Base-by-base conservation (phyloP, 2,888 invertebrate species). In the Syrista parreyssii region DNA sequence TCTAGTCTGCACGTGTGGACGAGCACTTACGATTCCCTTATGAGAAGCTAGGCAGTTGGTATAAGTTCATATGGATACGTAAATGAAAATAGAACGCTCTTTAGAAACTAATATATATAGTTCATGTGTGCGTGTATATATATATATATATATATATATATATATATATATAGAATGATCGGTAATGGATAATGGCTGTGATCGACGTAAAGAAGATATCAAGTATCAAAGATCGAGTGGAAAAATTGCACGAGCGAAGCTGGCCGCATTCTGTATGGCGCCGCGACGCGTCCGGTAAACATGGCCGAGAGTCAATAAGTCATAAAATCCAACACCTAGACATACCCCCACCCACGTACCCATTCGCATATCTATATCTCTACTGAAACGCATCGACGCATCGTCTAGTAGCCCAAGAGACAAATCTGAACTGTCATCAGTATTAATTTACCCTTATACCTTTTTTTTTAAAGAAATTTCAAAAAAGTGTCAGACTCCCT, bases 301-400 rank as follows among this genome's bases (percentile, higher is more conserved):
- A 87, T 88, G 84, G 79, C 84, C 84, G 82, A 86, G 86, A 89
- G 88, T 89, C 88, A 88, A 89, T 89, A 89, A 89, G 89, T 89
- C 88, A 88, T 89, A 89, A 89, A 89, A 88, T 85, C 85, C 85
- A 86, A 85, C 86, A 86, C 84, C 84, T 84, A 86, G 82, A 71
- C 33, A 9, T 23, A 9, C 55, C 55, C 55, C 23, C 55, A 15
- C 23, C 23, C 23, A 36, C 11, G 11, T 12, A 35, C 80, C 82
- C 76, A 78, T 81, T 83, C 82, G 79, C 80, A 79, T 82, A 84
- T 84, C 81, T 79, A 75, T 80, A 55, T 55, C 55, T 55, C 23
- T 34, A 34, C 34, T 55, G 23, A 55, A 55, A 55, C 55, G 75
- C 74, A 74, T 23, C 77, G 68, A 75, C 77, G 68, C 73, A 81